Evolutionary conservation across 2,888 invertebrate genomes (phyloP), one percentile per base, ranked within the genome.

Genomic region (Apotomis betuletana): DNA sequence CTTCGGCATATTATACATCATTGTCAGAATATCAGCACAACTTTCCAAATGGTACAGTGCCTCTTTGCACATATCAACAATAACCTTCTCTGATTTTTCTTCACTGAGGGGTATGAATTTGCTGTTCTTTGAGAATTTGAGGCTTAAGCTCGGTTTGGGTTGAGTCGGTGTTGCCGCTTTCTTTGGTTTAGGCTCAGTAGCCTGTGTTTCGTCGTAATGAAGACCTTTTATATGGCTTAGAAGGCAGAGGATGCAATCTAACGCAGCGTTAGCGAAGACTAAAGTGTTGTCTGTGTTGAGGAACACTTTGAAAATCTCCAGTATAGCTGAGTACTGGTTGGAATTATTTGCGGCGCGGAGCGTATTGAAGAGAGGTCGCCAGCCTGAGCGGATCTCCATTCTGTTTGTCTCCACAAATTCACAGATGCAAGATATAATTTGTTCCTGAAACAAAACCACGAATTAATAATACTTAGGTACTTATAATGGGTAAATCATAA

Each of bases 351-450:
- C 98, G 59, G 98, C 98, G 27, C 98, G 95, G 58, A 99, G 90
- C 0, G 99, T 98, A 10, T 98, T 98, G 85, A 99, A 99, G 1
- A 99, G 91, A 0, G 99, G 98, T 68, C 99, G 94, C 99, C 99
- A 99, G 0, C 99, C 99, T 0, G 98, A 98, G 77, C 97, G 95
- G 57, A 99, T 98, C 92, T 99, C 98, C 74, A 97, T 96, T 79
- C 98, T 95, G 86, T 98, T 98, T 0, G 97, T 97, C 88, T 99
- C 98, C 0, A 99, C 99, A 80, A 99, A 97, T 89, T 98, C 98
- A 87, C 98, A 98, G 62, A 99, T 96, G 79, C 98, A 98, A 69
- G 98, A 97, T 59, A 99, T 97, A 80, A 99, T 98, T 92, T 96
- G 96, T 86, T 96, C 96, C 96, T 98, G 91, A 41, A 92, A 92